phyloP scores from a whole-genome alignment of 2,113 vertebrate species.

The Rhodinocichla rosea region DNA sequence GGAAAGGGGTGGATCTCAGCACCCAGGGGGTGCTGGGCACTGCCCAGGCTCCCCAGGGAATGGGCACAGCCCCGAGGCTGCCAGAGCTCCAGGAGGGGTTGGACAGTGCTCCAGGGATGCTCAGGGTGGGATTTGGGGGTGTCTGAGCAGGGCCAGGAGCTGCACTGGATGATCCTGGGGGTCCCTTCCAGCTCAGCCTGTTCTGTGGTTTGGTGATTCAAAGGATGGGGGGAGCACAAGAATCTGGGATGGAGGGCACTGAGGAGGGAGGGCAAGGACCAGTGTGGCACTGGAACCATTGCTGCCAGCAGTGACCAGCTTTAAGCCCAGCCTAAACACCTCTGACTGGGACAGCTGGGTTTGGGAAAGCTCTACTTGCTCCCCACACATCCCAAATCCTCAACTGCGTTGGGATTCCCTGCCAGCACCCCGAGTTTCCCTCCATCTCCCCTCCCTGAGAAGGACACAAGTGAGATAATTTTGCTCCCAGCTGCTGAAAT shows the following conservation, averaged over 20 bases:
- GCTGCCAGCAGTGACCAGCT: rapidly evolving
- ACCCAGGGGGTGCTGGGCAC: background rate
- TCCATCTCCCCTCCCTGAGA: rapidly evolving
- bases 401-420: rapidly evolving
- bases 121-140: background rate
- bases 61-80: background rate
- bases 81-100: background rate
- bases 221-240: background rate
- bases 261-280: background rate
- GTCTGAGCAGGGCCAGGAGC: background rate
- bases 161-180: background rate
- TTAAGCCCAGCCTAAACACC: rapidly evolving
- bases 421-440: background rate
- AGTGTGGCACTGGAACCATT: rapidly evolving
- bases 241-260: background rate
- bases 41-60: background rate
- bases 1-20: background rate
- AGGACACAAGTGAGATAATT: background rate
- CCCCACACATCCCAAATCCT: background rate
- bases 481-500: background rate
- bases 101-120: background rate
- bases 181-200: background rate
- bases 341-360: rapidly evolving
- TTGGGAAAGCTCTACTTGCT: background rate
- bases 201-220: background rate